Base-by-base conservation (phyloP, 2,888 invertebrate genomes). In the Hofmannophila pseudospretella region DNA sequence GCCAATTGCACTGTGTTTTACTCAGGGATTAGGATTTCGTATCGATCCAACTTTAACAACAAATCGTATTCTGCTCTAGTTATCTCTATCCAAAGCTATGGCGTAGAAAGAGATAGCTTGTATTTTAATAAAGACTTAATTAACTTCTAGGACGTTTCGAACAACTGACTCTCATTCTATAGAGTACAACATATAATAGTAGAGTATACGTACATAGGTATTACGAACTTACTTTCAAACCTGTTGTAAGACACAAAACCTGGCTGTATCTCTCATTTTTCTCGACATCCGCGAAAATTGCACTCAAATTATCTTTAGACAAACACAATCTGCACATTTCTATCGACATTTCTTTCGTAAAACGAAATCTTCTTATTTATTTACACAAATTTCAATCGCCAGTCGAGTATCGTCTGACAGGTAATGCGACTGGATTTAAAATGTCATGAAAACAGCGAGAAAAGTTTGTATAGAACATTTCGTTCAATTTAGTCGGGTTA, bases 271-370 rank as follows among this genome's bases (percentile, higher is more conserved):
- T 34, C 7, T 38, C 37, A 34, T 3, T 25, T 33, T 44, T 25
- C n/a, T 30, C 32, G 1, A 9, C 11, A 39, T 44, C 25, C 1
- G 32, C 26, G 19, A 45, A 58, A 34, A 59, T 41, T 5, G 44
- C 29, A 12, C 14, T 13, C 14, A 59, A 55, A 46, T 54, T 44
- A 1, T 30, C 29, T 8, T 40, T 35, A 27, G 33, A 33, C 11
- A 61, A 45, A 41, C 61, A 62, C 22, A 62, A 50, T 47, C 62
- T 47, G 29, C 62, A 62, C 14, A 42, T 20, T 27, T 47, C 32
- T 27, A 9, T 5, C 0, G 37, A 28, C 42, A 46, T 45, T 44
- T 38, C 41, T 20, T 16, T 4, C 9, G 7, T 29, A n/a, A 27
- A 27, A 11, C 27, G 7, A 11, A 11, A 27, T 11, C 7, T 12